A percentile compares a stretch with the other conserved stretches of the same genome.
Conservation (phyloP, 2,888 invertebrate genomes). For the Polietes domitor region DNA sequence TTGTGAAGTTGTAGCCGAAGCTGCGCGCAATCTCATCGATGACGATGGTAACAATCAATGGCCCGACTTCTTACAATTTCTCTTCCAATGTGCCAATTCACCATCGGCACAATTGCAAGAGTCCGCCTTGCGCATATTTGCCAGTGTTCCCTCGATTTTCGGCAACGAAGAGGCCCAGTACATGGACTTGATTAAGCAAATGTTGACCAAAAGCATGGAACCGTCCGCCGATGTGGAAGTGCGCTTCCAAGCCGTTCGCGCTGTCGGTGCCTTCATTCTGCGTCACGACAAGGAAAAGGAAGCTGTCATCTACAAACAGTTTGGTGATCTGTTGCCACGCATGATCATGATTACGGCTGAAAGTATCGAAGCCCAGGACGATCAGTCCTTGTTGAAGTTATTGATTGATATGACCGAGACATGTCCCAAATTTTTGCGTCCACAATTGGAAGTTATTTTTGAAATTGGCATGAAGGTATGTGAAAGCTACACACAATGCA, state of each 20-base stretch:
- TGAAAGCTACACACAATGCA: no score
- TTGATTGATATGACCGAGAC: constrained; percentile 96
- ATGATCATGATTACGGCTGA: constrained; percentile 88
- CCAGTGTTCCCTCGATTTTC: constrained; percentile 98
- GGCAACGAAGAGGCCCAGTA: constrained; percentile 97
- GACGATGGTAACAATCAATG: constrained; percentile 97
- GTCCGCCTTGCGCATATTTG: constrained; percentile 96
- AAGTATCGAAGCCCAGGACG: constrained; percentile 91
- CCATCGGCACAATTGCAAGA: constrained; percentile 92
- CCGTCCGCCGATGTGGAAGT: constrained; percentile 88
- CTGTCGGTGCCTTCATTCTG: constrained; percentile 92
- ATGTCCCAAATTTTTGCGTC: constrained; percentile 94
- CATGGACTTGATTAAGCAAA: constrained; percentile 95
- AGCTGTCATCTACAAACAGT: constrained; percentile 92
- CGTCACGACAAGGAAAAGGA: constrained; percentile 93
- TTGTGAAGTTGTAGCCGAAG: constrained; percentile 97
- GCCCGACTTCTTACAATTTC: constrained; percentile 97
- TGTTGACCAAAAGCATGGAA: constrained; percentile 92
- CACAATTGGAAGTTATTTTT: constrained; percentile 92
- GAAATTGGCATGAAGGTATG: constrained; percentile 91
- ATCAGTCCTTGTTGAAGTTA: constrained; percentile 95
- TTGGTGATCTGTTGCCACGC: constrained; percentile 91
- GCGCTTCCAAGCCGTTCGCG: constrained; percentile 91
- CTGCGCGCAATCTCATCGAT: constrained; percentile 96
- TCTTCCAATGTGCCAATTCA: constrained; percentile 96